Evolutionary conservation across 1,140 invertebrate species (phyloP), one percentile per base, ranked within the genome.

Genomic region (Ganaspis sp.): DNA sequence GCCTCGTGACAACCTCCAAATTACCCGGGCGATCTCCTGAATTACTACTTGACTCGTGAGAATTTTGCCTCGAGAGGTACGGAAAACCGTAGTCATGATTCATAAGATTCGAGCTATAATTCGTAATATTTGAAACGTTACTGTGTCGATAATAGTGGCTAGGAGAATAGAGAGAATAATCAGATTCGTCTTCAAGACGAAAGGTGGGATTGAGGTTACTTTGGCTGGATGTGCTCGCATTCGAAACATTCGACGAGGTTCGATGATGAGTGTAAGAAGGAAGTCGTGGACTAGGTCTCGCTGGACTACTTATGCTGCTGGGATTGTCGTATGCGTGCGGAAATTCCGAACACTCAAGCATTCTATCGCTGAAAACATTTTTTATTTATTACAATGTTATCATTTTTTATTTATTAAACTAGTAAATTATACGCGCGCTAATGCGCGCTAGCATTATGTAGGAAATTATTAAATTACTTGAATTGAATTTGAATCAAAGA

Each of bases 181-280:
- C 88, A 26, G 92, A 93, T 78, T 94, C 94, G 75, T 94, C 94
- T 75, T 96, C 94, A 73, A 94, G 87, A 17, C 92, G 91, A 87
- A 94, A 95, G 15, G 92, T 93, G 9, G 93, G 94, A 88, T 93
- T 94, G 6, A 93, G 87, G 54, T 92, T 92, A 71, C 87, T 91
- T 75, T 90, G 90, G 45, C 92, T 93, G 9, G 93, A 92, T 11
- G 92, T 93, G 75, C 92, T 93, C 5, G 93, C 92, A 81, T 93
- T 94, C n/a, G 94, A 95, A 9, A 95, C 93, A 86, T 95, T 95
- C 4, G 95, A 95, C 4, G 94, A 93, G 4, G 95, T 95, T 73
- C 94, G 91, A 75, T 93, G 91, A 86, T 95, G 95, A 3, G 89
- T 90, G 49, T 92, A 92, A 4, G 90, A 81, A 3, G 92, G 88